Base-by-base conservation (phyloP, 2,113 vertebrate species). In the Platycercus adscitus region DNA sequence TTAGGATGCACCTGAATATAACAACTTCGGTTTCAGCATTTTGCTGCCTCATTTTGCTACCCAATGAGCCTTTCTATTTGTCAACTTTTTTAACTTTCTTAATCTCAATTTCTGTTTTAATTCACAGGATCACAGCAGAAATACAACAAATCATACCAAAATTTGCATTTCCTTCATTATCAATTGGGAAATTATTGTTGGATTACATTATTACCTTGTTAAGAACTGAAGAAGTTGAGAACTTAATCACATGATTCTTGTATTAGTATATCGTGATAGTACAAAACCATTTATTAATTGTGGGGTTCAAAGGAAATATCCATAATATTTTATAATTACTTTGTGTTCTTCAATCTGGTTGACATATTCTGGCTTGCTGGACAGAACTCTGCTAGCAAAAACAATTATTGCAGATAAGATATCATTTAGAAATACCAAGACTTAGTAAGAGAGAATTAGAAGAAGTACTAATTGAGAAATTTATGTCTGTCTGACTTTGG, bases 1-100 rank as follows among this genome's bases (percentile, higher is more conserved):
- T 77, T 64, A 95, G 72, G 88, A 84, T 92, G 72, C 95, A 95
- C 81, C 90, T 97, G 91, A 95, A 95, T 49, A 81, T 72, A 49
- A 86, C 76, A 97, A 90, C 77, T 87, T 93, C 46, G 35, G 63
- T 44, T 80, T 93, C 77, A 89, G 50, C 37, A 89, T 86, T 95
- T 94, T 92, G 65, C 46, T 77, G 44, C 64, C 46, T 91, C 52
- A 24, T 41, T 92, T 82, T 91, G n/a, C 49, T 84, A 71, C 37
- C 65, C 56, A 92, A 73, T 87, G 90, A 91, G 58, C 6, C n/a
- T 46, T 86, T 94, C 65, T 35, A 43, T 85, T 93, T 87, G 63
- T 26, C 31, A 82, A 39, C 9, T 35, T 53, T 41, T 85, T 43
- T 56, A 87, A 39, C 17, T 44, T 91, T 55, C 46, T 26, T 55